Base-by-base conservation (phyloP, 2,888 invertebrate species). In the Horisme vitalbata region DNA sequence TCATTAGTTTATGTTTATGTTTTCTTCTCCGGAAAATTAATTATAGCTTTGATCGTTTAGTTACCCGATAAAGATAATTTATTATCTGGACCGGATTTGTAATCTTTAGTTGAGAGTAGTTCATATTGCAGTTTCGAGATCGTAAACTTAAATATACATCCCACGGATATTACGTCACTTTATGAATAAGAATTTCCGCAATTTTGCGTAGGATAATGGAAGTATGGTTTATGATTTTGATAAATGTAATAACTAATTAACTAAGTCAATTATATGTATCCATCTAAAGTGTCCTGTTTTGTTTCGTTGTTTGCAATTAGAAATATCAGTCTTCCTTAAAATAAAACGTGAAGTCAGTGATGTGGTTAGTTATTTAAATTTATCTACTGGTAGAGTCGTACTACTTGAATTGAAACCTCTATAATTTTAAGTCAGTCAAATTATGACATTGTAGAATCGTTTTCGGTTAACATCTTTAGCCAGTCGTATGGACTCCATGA, bases 351-450 rank as follows among this genome's bases (percentile, higher is more conserved):
- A 7, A 23, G 23, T 23, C 23, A 23, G 8, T 3, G 8, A 1
- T 23, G 23, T 23, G 23, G 15, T 34, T 4, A 41, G 15, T n/a
- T 35, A 35, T 35, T 31, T 35, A 21, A 14, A 9, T 27, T 15
- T 32, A 33, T 34, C 41, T 18, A 18, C n/a, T n/a, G n/a, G n/a
- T n/a, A n/a, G n/a, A n/a, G n/a, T n/a, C n/a, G n/a, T n/a, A n/a
- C n/a, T n/a, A n/a, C n/a, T n/a, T n/a, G n/a, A n/a, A n/a, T n/a
- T n/a, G n/a, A n/a, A n/a, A n/a, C n/a, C n/a, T n/a, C n/a, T n/a
- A n/a, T n/a, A n/a, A n/a, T n/a, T n/a, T n/a, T n/a, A n/a, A n/a
- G n/a, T n/a, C n/a, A n/a, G n/a, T n/a, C n/a, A n/a, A n/a, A n/a
- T n/a, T n/a, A n/a, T n/a, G n/a, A n/a, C n/a, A n/a, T n/a, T n/a